Base-by-base conservation (phyloP, 2,797 vertebrate species). In the Falco novaeseelandiae region DNA sequence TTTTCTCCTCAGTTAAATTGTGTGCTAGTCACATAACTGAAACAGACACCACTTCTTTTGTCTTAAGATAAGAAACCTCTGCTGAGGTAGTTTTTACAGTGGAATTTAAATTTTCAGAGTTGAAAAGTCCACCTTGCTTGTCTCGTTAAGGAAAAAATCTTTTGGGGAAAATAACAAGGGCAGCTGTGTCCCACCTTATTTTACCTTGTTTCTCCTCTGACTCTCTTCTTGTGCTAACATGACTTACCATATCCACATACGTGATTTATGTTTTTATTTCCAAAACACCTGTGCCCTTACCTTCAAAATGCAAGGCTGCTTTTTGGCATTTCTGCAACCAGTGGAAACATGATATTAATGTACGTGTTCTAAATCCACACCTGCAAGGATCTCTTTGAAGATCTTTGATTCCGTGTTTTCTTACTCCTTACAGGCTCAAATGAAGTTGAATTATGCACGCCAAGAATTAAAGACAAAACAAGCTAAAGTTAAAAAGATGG, bases 401-500 rank as follows among this genome's bases (percentile, higher is more conserved):
- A 32, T 55, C 16, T 22, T 57, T 57, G 4, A 2, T 82, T 93
- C 12, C 16, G 1, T 72, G 29, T 84, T 79, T 93, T 34, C 62
- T 73, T 83, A 46, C 55, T 95, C 61, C n/a, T 85, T 46, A 83
- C 83, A 99, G 99, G 98, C 99, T 87, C 98, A 99, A 90, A 99
- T 99, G 99, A 99, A 99, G 49, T 92, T 99, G 97, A 99, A 98
- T 84, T 99, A 99, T 61, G 98, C 99, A 38, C 98, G 98, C 87
- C 95, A 99, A 66, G 99, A 99, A 93, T 96, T 99, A 87, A 99
- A 99, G 96, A 98, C 97, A 83, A 99, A 99, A 96, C 98, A 99
- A 97, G 97, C 98, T 14, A 99, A 99, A 97, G 98, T 99, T 80
- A 99, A 99, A 95, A 99, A 99, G 90, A 98, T 99, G 99, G 99